Conservation (phyloP, 2,113 vertebrate species). For the cattle (Bos taurus) region DNA sequence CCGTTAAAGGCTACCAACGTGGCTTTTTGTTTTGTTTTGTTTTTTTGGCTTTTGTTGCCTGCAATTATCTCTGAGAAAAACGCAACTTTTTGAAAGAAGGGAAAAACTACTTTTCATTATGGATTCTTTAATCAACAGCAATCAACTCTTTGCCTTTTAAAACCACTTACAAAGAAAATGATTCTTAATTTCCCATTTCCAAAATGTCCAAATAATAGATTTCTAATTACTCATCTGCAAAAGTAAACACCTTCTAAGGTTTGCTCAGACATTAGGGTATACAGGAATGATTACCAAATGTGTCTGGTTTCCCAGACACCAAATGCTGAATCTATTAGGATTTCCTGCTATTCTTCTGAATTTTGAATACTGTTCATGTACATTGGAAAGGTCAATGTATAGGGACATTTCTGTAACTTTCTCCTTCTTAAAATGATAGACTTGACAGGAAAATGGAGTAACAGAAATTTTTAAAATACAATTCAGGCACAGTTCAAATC, state of each 20-base stretch:
- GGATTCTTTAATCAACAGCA: slow-evolving; percentile 32
- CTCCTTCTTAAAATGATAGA: slow-evolving; percentile 66
- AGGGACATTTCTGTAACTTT: slow-evolving; percentile 70
- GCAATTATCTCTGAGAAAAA: not conserved
- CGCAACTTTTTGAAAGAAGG: not conserved
- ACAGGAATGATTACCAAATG: slow-evolving; percentile 69
- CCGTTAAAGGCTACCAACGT: not conserved
- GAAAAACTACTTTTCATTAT: not conserved
- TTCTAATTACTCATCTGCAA: slow-evolving; percentile 31
- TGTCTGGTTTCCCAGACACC: slow-evolving; percentile 77
- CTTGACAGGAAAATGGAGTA: slow-evolving; percentile 40
- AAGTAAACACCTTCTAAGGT: slow-evolving; percentile 57
- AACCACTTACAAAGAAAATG: slow-evolving; percentile 6
- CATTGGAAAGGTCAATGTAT: slow-evolving; percentile 72
- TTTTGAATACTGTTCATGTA: slow-evolving; percentile 78
- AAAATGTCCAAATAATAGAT: slow-evolving; percentile 30
- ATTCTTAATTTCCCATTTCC: slow-evolving; percentile 43
- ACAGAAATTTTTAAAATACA: slow-evolving; percentile 56
- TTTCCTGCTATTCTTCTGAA: slow-evolving; percentile 79
- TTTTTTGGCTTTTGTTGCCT: not conserved
- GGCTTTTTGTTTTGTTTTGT: not conserved
- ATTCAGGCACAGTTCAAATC: slow-evolving; percentile 10
- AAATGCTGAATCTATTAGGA: slow-evolving; percentile 75
- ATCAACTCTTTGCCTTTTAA: slow-evolving; percentile 3
- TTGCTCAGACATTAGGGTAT: slow-evolving; percentile 59